phyloP scores from a whole-genome alignment of 2,113 vertebrate genomes.

The Notarius quadriscutis region DNA sequence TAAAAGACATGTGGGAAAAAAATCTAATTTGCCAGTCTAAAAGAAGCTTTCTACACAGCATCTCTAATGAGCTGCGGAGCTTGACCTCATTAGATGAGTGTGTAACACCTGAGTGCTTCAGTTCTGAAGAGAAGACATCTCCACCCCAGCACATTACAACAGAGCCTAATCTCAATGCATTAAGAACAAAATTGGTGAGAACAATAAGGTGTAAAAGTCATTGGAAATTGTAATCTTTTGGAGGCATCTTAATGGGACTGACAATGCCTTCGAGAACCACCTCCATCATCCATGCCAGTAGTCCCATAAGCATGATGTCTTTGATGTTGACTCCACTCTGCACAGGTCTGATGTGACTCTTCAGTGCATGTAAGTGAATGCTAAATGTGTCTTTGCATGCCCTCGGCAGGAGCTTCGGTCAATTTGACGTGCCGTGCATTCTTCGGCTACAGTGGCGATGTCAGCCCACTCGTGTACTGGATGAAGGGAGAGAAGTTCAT shows the following conservation, averaged over 20 bases:
- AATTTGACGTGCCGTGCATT: conserved; percentile 97
- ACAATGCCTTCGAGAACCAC: not conserved
- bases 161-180: not conserved
- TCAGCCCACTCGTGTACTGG: conserved; percentile 96
- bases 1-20: conserved; percentile 26
- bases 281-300: not conserved
- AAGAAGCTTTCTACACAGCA: conserved; percentile 23
- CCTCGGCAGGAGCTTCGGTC: conserved; percentile 81
- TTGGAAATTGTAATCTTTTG: conserved; percentile 20
- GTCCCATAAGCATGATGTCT: conserved; percentile 18
- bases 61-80: conserved; percentile 20
- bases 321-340: conserved; percentile 22
- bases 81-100: conserved; percentile 36
- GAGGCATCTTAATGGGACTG: conserved; percentile 8
- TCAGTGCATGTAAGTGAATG: conserved; percentile 11
- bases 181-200: conserved; percentile 9
- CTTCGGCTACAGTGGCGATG: conserved; percentile 97
- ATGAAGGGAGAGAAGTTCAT: conserved; percentile 99
- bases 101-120: conserved; percentile 34
- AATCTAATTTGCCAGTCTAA: conserved; percentile 38
- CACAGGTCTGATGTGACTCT: conserved; percentile 8
- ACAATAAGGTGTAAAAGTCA: conserved; percentile 19
- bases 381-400: conserved; percentile 34
- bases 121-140: conserved; percentile 31
- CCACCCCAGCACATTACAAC: not conserved